Evolutionary conservation across 2,113 vertebrate genomes (phyloP), one percentile per base, ranked within the genome.

Genomic region (Chrysochloris asiatica): DNA sequence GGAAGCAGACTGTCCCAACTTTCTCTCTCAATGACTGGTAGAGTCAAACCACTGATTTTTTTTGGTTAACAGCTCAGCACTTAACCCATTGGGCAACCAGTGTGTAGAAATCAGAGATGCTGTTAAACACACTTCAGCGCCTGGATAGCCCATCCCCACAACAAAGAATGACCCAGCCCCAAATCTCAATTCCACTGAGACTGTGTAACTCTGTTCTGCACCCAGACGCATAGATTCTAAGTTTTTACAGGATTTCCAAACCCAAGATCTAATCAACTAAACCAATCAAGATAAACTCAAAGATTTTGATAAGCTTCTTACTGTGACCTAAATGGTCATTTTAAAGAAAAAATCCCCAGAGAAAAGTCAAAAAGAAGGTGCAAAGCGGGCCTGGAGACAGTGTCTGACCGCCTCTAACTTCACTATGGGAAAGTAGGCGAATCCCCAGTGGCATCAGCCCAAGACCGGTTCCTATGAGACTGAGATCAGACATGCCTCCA

Each of bases 141-240:
- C 24, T 48, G 61, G 41, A 28, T 14, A 67, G 24, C 6, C 11
- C 26, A n/a, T 22, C 26, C n/a, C 33, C 10, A 5, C 61, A 10
- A 4, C 21, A 6, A 30, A 21, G n/a, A 16, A 0, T 8, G 22
- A 2, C 24, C 28, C 38, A 3, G 0, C 17, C n/a, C 13, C 19
- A 1, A 0, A 1, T 28, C 36, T 2, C 26, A 4, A 4, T 0
- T 54, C 0, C 6, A 17, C 19, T 4, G 0, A 45, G 36, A 10
- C 14, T 43, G 16, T 19, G 33, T 61, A 73, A 59, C 8, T 6
- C 71, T 17, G 26, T 30, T 26, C 21, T 41, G 7, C 3, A 10
- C 28, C 33, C 26, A 63, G 45, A 28, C 16, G 21, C 33, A 4
- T 7, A 22, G 3, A n/a, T n/a, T 72, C 52, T 52, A 24, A 24